phyloP scores from a whole-genome alignment of 2,113 vertebrate species.

The Vireo altiloquus region DNA sequence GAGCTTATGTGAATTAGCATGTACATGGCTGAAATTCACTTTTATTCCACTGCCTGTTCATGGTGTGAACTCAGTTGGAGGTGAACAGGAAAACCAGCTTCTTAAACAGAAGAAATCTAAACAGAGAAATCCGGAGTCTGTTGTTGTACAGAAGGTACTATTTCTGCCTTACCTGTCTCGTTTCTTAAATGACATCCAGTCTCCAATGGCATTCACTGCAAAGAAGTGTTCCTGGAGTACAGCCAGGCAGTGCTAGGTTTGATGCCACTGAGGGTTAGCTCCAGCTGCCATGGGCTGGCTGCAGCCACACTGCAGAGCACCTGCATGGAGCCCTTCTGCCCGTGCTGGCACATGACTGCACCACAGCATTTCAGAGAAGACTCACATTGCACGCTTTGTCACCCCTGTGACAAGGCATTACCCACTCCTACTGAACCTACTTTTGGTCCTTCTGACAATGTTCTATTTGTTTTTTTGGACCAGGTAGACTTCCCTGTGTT shows the following conservation, averaged over 20 bases:
- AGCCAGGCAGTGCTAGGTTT: not conserved
- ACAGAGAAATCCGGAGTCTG: not conserved
- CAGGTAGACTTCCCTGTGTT: not conserved
- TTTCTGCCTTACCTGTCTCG: not conserved
- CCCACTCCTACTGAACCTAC: rapidly evolving
- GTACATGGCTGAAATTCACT: not conserved
- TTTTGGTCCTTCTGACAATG: not conserved
- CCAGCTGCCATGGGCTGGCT: not conserved
- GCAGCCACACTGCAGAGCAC: not conserved
- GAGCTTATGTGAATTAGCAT: not conserved
- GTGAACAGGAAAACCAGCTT: not conserved
- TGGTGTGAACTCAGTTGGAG: not conserved
- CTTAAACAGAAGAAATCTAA: not conserved
- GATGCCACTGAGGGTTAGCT: not conserved
- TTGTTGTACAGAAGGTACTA: not conserved
- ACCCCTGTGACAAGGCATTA: not conserved
- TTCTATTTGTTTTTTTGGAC: not conserved
- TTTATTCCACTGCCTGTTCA: not conserved
- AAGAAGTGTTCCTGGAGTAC: not conserved
- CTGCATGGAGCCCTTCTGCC: not conserved
- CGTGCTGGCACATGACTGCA: not conserved
- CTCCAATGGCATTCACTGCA: not conserved
- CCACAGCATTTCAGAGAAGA: not conserved
- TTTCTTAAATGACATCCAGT: not conserved
- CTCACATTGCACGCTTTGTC: not conserved